A percentile compares a stretch with the other conserved stretches of the same genome.
Evolutionary conservation across 2,113 vertebrate species (phyloP).

Genomic region (zebrafish (Danio rerio)): DNA sequence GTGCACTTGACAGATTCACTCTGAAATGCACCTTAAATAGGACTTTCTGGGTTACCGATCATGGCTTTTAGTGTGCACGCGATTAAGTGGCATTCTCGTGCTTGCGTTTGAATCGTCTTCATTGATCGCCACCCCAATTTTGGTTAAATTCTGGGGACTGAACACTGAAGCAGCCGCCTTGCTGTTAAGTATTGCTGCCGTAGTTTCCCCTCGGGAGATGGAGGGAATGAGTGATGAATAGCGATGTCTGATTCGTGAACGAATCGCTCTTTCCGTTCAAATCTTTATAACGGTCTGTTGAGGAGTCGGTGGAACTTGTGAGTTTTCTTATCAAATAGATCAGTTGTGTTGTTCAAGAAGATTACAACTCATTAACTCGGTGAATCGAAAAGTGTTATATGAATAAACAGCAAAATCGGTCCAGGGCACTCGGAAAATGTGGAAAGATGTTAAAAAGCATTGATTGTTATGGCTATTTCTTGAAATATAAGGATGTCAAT

Average conservation of each 20-base stretch:
- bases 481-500: too few species aligned
- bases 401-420: not conserved
- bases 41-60: not conserved
- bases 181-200: conserved; percentile 15
- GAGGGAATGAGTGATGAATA: conserved; percentile 17
- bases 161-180: conserved; percentile 4
- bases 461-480: too few species aligned
- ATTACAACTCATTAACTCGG: not conserved
- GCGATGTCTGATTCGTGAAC: conserved; percentile 9
- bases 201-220: conserved; percentile 8
- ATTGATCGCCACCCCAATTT: not conserved
- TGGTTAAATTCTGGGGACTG: not conserved
- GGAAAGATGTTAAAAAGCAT: too few species aligned
- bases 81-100: not conserved
- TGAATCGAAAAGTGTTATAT: not conserved
- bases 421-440: too few species aligned
- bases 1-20: not conserved
- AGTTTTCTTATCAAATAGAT: not conserved
- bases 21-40: not conserved
- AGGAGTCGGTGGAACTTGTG: not conserved
- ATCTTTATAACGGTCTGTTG: not conserved
- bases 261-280: not conserved
- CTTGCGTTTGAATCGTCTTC: not conserved
- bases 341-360: not conserved
- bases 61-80: not conserved